Conservation (phyloP, 2,888 invertebrate genomes). For the Leucophora obtusa region DNA sequence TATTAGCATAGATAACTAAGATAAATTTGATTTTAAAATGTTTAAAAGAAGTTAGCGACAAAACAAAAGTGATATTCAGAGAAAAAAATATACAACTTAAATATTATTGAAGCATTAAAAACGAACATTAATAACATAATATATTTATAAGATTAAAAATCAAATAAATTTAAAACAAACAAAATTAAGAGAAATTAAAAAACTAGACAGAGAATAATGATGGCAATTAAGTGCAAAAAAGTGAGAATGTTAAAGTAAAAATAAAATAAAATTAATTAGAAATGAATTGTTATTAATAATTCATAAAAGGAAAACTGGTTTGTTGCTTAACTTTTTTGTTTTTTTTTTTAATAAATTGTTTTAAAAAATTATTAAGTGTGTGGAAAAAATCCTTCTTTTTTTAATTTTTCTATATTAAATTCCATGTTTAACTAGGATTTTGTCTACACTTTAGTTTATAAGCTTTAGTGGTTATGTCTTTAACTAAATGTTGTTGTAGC, state of each 20-base stretch:
- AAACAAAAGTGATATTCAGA: constrained; percentile 9
- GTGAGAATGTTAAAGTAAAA: not conserved
- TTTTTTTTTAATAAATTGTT: not conserved
- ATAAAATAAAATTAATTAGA: not conserved
- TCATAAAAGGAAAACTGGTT: not conserved
- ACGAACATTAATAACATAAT: constrained; percentile 40
- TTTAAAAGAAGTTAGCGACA: constrained; percentile 40
- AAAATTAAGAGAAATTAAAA: not conserved
- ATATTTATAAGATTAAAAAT: constrained; percentile 7
- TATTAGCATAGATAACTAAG: constrained; percentile 58
- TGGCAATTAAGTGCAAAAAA: constrained; percentile 19
- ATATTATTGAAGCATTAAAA: constrained; percentile 42
- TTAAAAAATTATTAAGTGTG: not conserved
- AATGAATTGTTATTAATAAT: not conserved
- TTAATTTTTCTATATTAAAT: constrained; percentile 30
- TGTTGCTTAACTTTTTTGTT: not conserved
- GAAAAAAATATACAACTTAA: not conserved
- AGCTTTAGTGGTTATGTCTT: not conserved
- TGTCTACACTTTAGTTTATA: constrained; percentile 4
- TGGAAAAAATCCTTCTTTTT: not conserved
- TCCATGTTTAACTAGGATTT: constrained; percentile 22
- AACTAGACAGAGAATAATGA: constrained; percentile 35
- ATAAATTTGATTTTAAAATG: constrained; percentile 41
- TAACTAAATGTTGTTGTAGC: not conserved
- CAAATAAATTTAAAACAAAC: constrained; percentile 20